Conservation (phyloP, 2,113 vertebrate species). For the Clupea harengus region DNA sequence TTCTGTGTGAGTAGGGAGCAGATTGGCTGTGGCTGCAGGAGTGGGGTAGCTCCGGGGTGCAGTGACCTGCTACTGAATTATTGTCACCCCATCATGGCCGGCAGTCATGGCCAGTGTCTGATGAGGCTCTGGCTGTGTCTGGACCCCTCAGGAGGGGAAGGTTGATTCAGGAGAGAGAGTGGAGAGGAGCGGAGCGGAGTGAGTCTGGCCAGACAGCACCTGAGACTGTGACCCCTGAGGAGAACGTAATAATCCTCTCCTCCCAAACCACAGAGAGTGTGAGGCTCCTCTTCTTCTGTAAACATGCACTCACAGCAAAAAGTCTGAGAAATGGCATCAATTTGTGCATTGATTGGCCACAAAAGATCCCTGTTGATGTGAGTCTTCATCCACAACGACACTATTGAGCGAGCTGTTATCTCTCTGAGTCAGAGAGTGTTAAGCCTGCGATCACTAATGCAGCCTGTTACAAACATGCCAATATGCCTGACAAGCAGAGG, state of each 20-base stretch:
- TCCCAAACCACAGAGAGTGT: background rate
- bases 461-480: background rate
- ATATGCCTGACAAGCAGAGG: background rate
- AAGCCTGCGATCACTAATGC: background rate
- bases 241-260: background rate
- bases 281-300: background rate
- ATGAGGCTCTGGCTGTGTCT: background rate
- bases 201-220: background rate
- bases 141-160: background rate
- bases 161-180: background rate
- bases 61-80: background rate
- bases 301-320: background rate
- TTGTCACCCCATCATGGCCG: background rate
- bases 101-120: background rate
- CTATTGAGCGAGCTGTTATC: background rate
- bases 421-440: background rate
- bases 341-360: constrained; percentile 10
- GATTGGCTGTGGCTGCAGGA: background rate
- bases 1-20: background rate
- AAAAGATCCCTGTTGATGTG: background rate
- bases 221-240: background rate
- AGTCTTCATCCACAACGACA: background rate
- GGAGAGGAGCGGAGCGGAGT: background rate
- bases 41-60: no score
- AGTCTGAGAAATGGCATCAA: background rate